Base-by-base conservation (phyloP, 2,113 vertebrate genomes). In the Forbesichthys papilliferus region DNA sequence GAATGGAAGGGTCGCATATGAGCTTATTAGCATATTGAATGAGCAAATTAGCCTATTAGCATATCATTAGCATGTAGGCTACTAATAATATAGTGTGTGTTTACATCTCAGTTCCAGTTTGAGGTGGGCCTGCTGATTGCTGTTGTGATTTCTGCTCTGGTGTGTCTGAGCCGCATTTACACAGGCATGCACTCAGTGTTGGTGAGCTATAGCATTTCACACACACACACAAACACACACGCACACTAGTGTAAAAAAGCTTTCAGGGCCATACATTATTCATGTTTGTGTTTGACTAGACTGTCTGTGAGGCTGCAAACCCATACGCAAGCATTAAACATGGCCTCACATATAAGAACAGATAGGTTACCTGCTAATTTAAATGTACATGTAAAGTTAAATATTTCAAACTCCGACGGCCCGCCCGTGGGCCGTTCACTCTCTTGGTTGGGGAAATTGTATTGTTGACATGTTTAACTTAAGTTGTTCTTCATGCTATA, bases 121-220 rank as follows among this genome's bases (percentile, higher is more conserved):
- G 91, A 88, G 46, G 80, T 94, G 0, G 97, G 98, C 16, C 80
- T 98, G 77, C 61, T 61, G 12, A 81, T 93, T 34, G 95, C 97
- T 0, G 78, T 94, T 10, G 82, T 93, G 54, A 82, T 98, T 57
- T 98, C 96, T 0, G 81, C 84, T 0, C 68, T 99, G 88, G 97
- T 99, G 88, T 94, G 94, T 81, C 94, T 99, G 83, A 99, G 98
- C 82, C 90, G 96, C 48, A 89, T 99, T 56, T 99, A 98, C 88
- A 98, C 95, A 0, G 97, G 97, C 73, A 98, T 99, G 98, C 98
- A 99, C 91, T 97, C 96, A 0, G 92, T 95, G 4, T 90, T 99
- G 96, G 97, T 98, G 90, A 96, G 96, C 20, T 6, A 42, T 18
- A 14, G 27, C 60, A 9, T 11, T 10, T 12, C 14, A 57, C 65